A percentile compares a stretch with the other conserved stretches of the same genome.
Evolutionary conservation across 2,797 vertebrate genomes (phyloP).

Genomic region (Allobates femoralis): DNA sequence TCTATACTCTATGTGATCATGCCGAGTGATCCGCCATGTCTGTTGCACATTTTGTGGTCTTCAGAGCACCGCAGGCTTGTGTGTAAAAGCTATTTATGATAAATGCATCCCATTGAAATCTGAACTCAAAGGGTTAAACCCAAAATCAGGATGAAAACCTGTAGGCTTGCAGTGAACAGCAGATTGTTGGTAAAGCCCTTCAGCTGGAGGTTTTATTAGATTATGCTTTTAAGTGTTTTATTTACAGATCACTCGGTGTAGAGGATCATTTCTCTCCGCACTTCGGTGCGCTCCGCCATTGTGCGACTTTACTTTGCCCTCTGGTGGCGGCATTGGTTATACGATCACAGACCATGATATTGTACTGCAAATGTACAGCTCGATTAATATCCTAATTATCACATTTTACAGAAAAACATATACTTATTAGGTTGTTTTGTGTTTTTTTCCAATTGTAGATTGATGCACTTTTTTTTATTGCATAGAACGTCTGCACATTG

Average conservation of each 20-base stretch:
- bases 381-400: not conserved
- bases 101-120: not conserved
- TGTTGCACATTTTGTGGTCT: not conserved
- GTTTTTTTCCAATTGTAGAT: no score
- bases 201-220: slow-evolving; percentile 17
- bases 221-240: slow-evolving; percentile 19
- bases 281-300: not conserved
- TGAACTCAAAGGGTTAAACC: not conserved
- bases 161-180: not conserved
- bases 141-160: not conserved
- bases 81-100: not conserved
- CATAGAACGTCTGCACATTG: no score
- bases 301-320: slow-evolving; percentile 20
- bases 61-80: no score
- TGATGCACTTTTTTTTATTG: no score
- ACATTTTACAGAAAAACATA: no score
- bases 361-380: not conserved
- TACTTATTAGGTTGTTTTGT: no score
- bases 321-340: slow-evolving; percentile 37
- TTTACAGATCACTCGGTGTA: not conserved
- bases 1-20: no score
- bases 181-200: slow-evolving; percentile 20
- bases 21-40: not conserved
- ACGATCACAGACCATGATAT: not conserved
- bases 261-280: not conserved